Conservation (phyloP, 1,140 invertebrate genomes). For the Drosophila repleta region DNA sequence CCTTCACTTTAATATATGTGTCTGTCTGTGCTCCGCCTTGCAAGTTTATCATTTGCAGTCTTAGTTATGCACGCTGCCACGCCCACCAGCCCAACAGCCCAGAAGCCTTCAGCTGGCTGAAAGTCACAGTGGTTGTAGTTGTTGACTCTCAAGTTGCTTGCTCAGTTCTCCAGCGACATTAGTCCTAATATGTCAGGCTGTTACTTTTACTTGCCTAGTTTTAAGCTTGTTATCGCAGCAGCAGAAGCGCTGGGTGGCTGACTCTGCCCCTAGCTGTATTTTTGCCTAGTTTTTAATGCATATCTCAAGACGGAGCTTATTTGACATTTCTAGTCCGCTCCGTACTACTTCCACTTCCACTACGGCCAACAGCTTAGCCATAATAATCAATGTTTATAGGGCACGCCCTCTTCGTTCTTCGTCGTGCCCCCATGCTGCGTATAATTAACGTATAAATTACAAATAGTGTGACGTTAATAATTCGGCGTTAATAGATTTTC, state of each 20-base stretch:
- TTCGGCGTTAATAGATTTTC: slow-evolving; percentile 81
- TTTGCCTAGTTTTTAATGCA: slow-evolving; percentile 58
- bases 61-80: slow-evolving; percentile 61
- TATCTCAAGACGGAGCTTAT: slow-evolving; percentile 33
- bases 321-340: slow-evolving; percentile 30
- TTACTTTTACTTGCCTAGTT: slow-evolving; percentile 71
- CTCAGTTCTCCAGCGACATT: slow-evolving; percentile 74
- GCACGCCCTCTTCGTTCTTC: slow-evolving; percentile 6
- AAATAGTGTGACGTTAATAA: slow-evolving; percentile 80
- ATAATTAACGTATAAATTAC: slow-evolving; percentile 82
- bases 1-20: slow-evolving; percentile 40
- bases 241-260: not conserved
- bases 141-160: slow-evolving; percentile 72
- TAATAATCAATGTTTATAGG: slow-evolving; percentile 53
- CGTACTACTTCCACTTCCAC: not conserved
- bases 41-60: slow-evolving; percentile 82
- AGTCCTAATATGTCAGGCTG: slow-evolving; percentile 76
- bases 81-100: slow-evolving; percentile 4
- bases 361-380: slow-evolving; percentile 13
- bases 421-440: slow-evolving; percentile 30
- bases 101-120: slow-evolving; percentile 4
- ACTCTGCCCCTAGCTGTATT: not conserved
- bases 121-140: slow-evolving; percentile 20
- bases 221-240: slow-evolving; percentile 50
- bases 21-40: slow-evolving; percentile 35